Evolutionary conservation across 2,888 invertebrate species (phyloP), one percentile per base, ranked within the genome.

Genomic region (Spialia ferax): DNA sequence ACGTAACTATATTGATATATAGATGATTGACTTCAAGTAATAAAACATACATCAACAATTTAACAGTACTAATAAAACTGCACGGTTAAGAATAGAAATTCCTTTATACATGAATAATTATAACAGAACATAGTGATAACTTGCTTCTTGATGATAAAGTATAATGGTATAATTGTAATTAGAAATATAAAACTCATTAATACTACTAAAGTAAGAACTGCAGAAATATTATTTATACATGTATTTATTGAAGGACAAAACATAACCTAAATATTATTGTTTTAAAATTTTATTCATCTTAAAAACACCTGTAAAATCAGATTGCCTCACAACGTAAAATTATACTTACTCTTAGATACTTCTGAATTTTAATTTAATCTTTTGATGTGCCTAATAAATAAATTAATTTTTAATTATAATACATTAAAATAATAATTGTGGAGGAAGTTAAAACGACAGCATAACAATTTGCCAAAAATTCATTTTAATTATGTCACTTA

Each of bases 211-310:
- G 35, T 64, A 64, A 64, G 57, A 4, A 20, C 35, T 57, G 48
- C 48, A 57, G 10, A 64, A 56, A 64, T 57, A 64, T 62, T 68
- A 68, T 61, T 62, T 61, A 35, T 35, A 63, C 63, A 55, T 55
- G 55, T 63, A 63, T 26, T 23, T 62, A 55, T 32, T 55, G 55
- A 63, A 63, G 63, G 63, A 63, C 63, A 45, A 63, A 63, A 64
- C 55, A 20, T 63, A 56, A 55, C 22, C 50, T 50, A 20, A 50
- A 50, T 20, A 52, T 52, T 23, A 23, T 20, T 48, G n/a, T 13
- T 8, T 52, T n/a, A 15, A 38, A n/a, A 5, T 8, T 32, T 11
- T 32, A 1, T n/a, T n/a, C n/a, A n/a, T n/a, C n/a, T n/a, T n/a
- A n/a, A n/a, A n/a, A n/a, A n/a, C n/a, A n/a, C n/a, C n/a, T n/a